Evolutionary conservation across 2,888 invertebrate species (phyloP).

Genomic region (Eupithecia inturbata): DNA sequence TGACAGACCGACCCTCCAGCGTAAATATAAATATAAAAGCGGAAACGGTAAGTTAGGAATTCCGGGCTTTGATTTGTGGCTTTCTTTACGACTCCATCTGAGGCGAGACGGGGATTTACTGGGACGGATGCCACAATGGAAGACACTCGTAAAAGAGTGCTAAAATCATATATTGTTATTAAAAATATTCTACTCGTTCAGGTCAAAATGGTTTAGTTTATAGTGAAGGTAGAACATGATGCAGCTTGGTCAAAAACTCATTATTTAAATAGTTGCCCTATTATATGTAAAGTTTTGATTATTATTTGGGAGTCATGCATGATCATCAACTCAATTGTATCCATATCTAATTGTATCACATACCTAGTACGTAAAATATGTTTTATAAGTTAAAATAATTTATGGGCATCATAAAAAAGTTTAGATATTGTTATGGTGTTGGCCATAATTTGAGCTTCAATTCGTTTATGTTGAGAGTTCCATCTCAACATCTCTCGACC

Average conservation of each 20-base stretch:
- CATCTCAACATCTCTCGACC: too few species aligned
- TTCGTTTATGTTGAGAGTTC: too few species aligned
- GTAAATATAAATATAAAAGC: constrained; percentile 48
- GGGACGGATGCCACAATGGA: constrained; percentile 3
- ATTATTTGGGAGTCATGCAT: not conserved
- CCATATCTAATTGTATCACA: too few species aligned
- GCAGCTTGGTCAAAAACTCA: not conserved
- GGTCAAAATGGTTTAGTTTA: not conserved
- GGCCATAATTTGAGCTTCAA: too few species aligned
- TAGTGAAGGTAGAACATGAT: not conserved
- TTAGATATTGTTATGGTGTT: too few species aligned
- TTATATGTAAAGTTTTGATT: too few species aligned
- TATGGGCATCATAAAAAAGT: too few species aligned
- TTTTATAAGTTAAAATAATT: too few species aligned
- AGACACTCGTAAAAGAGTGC: constrained; percentile 5
- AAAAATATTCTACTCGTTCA: constrained; percentile 36
- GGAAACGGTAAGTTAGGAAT: constrained; percentile 83
- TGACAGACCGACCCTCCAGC: constrained; percentile 29
- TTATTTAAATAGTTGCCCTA: too few species aligned
- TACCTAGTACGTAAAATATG: too few species aligned
- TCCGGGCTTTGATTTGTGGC: constrained; percentile 86
- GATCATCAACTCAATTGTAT: too few species aligned
- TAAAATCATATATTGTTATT: constrained; percentile 19
- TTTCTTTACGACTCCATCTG: constrained; percentile 49
- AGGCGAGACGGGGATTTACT: constrained; percentile 15